phyloP scores from a whole-genome alignment of 2,888 invertebrate species.

The Seira sanloemensis region DNA sequence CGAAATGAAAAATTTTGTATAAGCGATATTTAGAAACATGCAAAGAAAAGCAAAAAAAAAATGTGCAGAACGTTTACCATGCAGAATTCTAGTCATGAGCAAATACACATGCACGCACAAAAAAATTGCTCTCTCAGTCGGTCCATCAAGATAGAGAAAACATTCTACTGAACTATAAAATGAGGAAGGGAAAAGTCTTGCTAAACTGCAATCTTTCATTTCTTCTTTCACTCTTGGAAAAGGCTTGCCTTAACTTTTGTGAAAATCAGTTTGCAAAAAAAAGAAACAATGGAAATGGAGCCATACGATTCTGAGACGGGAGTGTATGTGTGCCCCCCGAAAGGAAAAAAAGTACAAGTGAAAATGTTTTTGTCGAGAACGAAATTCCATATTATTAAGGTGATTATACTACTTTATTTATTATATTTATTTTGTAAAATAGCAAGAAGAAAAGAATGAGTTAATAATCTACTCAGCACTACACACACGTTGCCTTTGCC shows the following conservation, averaged over 20 bases:
- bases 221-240: too few species aligned
- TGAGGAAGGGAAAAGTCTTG: not conserved
- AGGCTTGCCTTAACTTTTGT: too few species aligned
- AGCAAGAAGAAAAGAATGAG: conserved; percentile 4
- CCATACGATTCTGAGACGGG: not conserved
- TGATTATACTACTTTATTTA: conserved; percentile 11
- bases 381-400: conserved; percentile 16
- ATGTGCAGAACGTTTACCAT: not conserved
- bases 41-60: not conserved
- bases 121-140: not conserved
- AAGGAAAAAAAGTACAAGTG: conserved; percentile 1
- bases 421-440: conserved; percentile 13
- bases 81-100: conserved; percentile 9
- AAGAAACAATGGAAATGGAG: too few species aligned
- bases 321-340: too few species aligned
- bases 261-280: too few species aligned
- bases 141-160: not conserved
- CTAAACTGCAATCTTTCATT: not conserved
- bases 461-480: conserved; percentile 13
- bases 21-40: not conserved
- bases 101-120: conserved; percentile 1
- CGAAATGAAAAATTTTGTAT: not conserved
- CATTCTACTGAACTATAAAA: not conserved
- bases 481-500: not conserved
- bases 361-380: conserved; percentile 9